Conservation (phyloP, 2,113 vertebrate species). For the Stomatorhinus ivindoensis region DNA sequence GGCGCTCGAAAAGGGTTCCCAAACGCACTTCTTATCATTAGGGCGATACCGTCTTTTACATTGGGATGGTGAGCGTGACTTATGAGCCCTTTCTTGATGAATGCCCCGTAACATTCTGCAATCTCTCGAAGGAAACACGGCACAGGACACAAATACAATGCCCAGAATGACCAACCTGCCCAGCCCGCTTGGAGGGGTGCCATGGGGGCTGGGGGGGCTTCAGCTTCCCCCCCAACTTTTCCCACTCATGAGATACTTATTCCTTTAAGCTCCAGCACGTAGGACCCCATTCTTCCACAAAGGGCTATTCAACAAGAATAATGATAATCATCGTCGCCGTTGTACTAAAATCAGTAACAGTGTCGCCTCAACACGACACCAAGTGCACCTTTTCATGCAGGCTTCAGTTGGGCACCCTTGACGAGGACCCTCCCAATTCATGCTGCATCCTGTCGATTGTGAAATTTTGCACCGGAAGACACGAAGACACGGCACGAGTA, state of each 20-base stretch:
- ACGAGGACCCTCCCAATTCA: neutral
- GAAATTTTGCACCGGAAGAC: neutral
- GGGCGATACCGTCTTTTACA: neutral
- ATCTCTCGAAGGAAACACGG: constrained; percentile 35
- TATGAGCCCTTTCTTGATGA: constrained; percentile 29
- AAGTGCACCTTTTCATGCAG: neutral
- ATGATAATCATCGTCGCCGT: neutral
- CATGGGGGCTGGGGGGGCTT: constrained; percentile 17
- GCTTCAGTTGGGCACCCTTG: neutral
- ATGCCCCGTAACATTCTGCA: constrained; percentile 34
- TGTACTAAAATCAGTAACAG: neutral
- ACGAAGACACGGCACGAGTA: neutral
- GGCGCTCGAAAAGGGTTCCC: neutral
- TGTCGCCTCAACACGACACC: neutral
- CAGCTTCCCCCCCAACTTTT: neutral
- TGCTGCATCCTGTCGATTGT: neutral
- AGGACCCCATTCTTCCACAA: neutral
- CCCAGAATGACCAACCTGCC: constrained; percentile 22
- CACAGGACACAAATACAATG: constrained; percentile 43
- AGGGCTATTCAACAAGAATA: neutral
- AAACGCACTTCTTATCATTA: neutral
- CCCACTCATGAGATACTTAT: neutral
- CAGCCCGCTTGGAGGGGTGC: constrained; percentile 22
- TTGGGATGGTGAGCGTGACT: constrained; percentile 23
- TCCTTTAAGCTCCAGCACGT: neutral